phyloP scores from a whole-genome alignment of 2,113 vertebrate genomes.

The Otus sunia region DNA sequence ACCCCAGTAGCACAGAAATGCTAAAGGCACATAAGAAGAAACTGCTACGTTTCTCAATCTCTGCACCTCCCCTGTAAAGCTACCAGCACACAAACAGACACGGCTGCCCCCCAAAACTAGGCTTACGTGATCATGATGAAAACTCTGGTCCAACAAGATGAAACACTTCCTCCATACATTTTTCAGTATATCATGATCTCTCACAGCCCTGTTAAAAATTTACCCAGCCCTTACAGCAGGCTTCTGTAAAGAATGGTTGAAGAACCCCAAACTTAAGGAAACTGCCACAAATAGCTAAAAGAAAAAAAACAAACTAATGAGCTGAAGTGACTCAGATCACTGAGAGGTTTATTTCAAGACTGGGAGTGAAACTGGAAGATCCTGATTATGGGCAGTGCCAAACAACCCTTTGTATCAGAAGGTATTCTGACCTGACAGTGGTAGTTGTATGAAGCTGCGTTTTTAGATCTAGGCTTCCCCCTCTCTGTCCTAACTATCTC shows the following conservation, averaged over 20 bases:
- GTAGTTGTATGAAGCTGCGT: neutral
- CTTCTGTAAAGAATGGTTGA: neutral
- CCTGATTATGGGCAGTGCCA: neutral
- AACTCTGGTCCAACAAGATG: neutral
- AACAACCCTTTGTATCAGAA: neutral
- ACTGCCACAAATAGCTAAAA: neutral
- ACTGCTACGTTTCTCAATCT: neutral
- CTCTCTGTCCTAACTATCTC: neutral
- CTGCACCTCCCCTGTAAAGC: neutral
- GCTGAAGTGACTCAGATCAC: neutral
- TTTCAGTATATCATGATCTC: neutral
- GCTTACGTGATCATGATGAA: rapidly evolving
- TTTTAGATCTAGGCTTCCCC: neutral
- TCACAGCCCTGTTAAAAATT: neutral
- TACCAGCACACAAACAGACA: neutral
- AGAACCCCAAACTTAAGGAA: neutral
- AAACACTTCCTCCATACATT: neutral
- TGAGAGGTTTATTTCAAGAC: neutral
- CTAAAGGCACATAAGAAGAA: neutral
- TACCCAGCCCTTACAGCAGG: neutral
- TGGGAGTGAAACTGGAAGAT: neutral
- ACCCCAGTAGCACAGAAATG: neutral
- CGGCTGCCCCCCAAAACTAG: neutral
- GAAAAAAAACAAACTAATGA: neutral
- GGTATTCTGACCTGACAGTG: neutral